Conservation (phyloP, 2,113 vertebrate species). For the Mus spicilegus region DNA sequence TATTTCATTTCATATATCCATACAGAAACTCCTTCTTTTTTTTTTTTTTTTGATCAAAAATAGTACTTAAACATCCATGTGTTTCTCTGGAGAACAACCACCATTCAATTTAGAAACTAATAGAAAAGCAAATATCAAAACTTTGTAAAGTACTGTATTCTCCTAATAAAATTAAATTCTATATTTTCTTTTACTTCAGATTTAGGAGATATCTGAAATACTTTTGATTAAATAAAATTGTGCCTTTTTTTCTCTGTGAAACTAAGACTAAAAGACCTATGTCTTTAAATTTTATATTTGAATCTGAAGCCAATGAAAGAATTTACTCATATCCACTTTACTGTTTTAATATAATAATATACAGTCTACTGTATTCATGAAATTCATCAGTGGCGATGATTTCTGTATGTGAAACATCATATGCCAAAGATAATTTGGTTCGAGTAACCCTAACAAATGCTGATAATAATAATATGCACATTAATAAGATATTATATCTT, state of each 20-base stretch:
- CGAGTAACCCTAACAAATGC: slow-evolving; percentile 39
- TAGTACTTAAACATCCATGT: slow-evolving; percentile 46
- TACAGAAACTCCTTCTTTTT: background rate
- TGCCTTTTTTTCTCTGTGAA: slow-evolving; percentile 61
- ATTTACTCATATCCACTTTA: slow-evolving; percentile 74
- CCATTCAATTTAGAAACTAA: slow-evolving; percentile 69
- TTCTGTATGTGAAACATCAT: slow-evolving; percentile 81
- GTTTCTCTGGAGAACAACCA: slow-evolving; percentile 58
- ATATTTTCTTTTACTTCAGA: slow-evolving; percentile 82
- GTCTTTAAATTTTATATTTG: slow-evolving; percentile 80
- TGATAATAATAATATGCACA: background rate
- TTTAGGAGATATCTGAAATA: slow-evolving; percentile 80
- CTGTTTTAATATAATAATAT: slow-evolving; percentile 77
- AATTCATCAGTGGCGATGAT: slow-evolving; percentile 82
- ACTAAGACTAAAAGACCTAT: slow-evolving; percentile 54
- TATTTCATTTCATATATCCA: slow-evolving; percentile 64
- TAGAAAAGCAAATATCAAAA: slow-evolving; percentile 65
- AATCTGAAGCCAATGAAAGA: slow-evolving; percentile 78
- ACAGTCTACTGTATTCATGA: slow-evolving; percentile 79
- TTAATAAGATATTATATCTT: slow-evolving; percentile 45
- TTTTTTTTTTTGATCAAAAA: background rate
- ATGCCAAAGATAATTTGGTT: slow-evolving; percentile 82
- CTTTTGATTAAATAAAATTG: slow-evolving; percentile 79
- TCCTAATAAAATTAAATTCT: slow-evolving; percentile 78
- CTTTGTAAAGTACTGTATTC: slow-evolving; percentile 63